Conservation (phyloP, 2,797 vertebrate species). For the Bovichtus variegatus region DNA sequence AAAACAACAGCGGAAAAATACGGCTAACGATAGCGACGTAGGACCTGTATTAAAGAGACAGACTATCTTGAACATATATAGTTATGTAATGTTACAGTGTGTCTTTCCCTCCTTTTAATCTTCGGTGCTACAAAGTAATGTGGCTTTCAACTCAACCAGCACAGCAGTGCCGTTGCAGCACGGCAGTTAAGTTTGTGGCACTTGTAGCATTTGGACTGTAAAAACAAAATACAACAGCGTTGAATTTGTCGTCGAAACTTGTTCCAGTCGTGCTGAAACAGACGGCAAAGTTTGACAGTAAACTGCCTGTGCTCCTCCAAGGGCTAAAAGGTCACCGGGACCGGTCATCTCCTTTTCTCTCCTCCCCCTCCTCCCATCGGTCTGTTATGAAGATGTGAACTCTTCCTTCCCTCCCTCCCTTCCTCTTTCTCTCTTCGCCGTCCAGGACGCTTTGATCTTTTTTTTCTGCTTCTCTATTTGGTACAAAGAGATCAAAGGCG, state of each 20-base stretch:
- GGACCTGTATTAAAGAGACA: neutral
- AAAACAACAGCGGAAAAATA: neutral
- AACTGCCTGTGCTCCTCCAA: neutral
- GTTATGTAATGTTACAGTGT: neutral
- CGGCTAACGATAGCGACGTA: neutral
- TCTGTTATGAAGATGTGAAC: slow-evolving; percentile 76
- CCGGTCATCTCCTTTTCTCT: slow-evolving; percentile 30
- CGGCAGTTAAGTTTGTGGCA: neutral
- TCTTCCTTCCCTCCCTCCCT: slow-evolving; percentile 42
- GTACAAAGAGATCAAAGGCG: slow-evolving; percentile 51
- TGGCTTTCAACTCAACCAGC: too few relatives aligned
- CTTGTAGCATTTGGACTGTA: slow-evolving; percentile 38
- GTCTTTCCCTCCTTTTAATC: neutral
- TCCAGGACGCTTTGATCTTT: slow-evolving; percentile 56
- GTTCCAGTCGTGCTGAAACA: neutral
- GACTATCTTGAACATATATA: neutral
- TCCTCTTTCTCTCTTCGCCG: slow-evolving; percentile 27
- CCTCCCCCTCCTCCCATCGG: slow-evolving; percentile 24
- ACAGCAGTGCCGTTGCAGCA: too few relatives aligned
- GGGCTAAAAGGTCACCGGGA: slow-evolving; percentile 66
- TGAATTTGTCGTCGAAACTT: neutral
- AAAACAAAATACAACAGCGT: neutral
- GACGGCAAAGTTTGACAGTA: slow-evolving; percentile 1
- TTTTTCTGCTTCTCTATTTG: neutral
- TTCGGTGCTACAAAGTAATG: neutral